A percentile compares a stretch with the other conserved stretches of the same genome.
phyloP scores from a whole-genome alignment of 2,888 invertebrate species.

The Tenodera sinensis region DNA sequence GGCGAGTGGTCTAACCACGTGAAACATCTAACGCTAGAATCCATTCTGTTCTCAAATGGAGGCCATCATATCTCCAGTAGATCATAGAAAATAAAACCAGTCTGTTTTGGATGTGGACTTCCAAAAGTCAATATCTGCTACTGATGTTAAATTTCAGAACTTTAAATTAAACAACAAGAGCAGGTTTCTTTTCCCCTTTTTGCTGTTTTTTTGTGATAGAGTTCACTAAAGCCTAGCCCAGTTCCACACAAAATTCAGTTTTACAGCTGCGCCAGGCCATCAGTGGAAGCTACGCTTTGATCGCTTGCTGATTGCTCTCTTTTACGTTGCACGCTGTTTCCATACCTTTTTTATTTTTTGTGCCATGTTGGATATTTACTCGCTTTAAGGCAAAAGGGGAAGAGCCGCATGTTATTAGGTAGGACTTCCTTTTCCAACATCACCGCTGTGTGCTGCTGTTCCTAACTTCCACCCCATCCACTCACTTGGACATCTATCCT shows the following conservation, averaged over 20 bases:
- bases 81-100: too few relatives aligned
- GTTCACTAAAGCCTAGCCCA: not conserved
- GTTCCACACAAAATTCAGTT: not conserved
- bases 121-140: too few relatives aligned
- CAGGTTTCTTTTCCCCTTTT: not conserved
- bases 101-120: too few relatives aligned
- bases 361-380: not conserved
- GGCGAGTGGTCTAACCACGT: too few relatives aligned
- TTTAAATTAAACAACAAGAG: not conserved
- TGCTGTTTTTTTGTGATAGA: not conserved
- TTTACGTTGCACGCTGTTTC: not conserved
- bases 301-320: not conserved
- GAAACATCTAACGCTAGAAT: too few relatives aligned
- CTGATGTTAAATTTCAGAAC: not conserved
- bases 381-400: not conserved
- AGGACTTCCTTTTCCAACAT: not conserved
- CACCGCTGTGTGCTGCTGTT: not conserved
- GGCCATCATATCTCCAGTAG: too few relatives aligned
- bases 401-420: not conserved
- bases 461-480: not conserved
- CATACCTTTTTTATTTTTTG: not conserved
- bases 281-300: not conserved
- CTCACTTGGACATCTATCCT: not conserved
- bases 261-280: not conserved
- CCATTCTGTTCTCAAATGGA: too few relatives aligned